These are phyloP conservation scores for Metridium senile DNA, from an alignment of 92 coral and sea anemone genomes.

Conservation along the genomic window DNA sequence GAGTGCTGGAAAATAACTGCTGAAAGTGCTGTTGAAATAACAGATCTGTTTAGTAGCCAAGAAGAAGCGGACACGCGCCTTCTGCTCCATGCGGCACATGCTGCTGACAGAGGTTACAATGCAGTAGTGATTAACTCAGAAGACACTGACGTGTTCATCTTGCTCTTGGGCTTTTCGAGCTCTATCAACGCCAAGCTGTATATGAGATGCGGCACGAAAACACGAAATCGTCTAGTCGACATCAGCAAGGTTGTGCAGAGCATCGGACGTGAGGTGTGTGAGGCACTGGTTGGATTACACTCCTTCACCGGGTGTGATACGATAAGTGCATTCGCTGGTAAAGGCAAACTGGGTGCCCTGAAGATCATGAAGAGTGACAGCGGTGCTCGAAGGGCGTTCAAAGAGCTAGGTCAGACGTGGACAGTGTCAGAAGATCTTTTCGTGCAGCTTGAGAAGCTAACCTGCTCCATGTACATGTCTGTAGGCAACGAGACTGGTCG, in stretches of 20 bases:
- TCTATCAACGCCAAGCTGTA: conserved; percentile 20
- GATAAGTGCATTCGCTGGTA: conserved; percentile 37
- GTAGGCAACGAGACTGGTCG: neutral
- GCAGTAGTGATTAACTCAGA: conserved; percentile 26
- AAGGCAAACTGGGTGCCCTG: conserved; percentile 8
- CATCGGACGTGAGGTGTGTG: conserved; percentile 31
- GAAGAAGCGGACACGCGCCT: conserved; percentile 49
- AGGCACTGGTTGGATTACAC: conserved; percentile 43
- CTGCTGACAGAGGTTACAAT: conserved; percentile 29
- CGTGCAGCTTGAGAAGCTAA: neutral
- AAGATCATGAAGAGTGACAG: neutral
- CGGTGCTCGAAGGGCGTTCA: conserved; percentile 10
- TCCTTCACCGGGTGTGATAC: conserved; percentile 57
- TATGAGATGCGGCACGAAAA: conserved; percentile 33
- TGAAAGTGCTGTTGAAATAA: conserved; percentile 22
- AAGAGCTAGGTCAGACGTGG: conserved; percentile 46
- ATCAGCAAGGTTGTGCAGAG: conserved; percentile 27
- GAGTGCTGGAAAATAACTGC: conserved; percentile 42
- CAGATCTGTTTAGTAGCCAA: conserved; percentile 31
- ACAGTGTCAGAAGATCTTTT: conserved; percentile 1
- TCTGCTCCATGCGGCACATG: conserved; percentile 50
- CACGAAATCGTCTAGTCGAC: conserved; percentile 35
- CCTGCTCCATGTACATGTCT: conserved; percentile 7
- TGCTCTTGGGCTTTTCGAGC: conserved; percentile 6
- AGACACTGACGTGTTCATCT: conserved; percentile 34